These are phyloP conservation scores for Vombatus ursinus DNA, from an alignment of 2,113 vertebrate species.

Conservation along the genomic window DNA sequence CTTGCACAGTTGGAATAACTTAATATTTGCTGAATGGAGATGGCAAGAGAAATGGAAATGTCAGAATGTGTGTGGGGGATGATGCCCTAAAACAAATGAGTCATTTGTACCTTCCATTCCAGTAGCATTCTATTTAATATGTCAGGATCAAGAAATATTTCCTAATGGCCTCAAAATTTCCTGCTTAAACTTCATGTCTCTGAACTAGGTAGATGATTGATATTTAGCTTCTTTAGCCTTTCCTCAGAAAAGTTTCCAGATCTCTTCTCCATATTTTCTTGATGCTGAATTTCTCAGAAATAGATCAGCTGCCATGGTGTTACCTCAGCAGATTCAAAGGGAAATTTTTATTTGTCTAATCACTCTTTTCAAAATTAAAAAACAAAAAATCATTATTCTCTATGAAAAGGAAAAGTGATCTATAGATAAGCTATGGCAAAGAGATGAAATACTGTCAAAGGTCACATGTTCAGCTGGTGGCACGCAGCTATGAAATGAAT, in stretches of 20 bases:
- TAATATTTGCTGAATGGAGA: not conserved
- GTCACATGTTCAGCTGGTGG: not conserved
- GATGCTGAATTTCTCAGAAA: not conserved
- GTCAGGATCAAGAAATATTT: not conserved
- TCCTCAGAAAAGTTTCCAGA: not conserved
- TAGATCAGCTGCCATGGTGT: constrained; percentile 25
- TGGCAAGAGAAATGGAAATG: constrained; percentile 24
- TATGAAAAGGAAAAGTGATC: not conserved
- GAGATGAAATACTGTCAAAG: not conserved
- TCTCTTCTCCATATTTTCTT: not conserved
- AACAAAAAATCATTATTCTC: not conserved
- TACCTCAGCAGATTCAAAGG: constrained; percentile 1
- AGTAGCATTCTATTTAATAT: not conserved
- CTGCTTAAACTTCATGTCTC: not conserved
- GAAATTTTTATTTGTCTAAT: not conserved
- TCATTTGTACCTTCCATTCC: not conserved
- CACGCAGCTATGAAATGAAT: not conserved
- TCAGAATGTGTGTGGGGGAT: not conserved
- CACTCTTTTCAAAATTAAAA: constrained; percentile 13
- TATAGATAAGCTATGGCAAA: not conserved
- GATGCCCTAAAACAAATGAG: not conserved
- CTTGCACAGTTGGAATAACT: not conserved
- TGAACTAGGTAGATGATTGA: not conserved
- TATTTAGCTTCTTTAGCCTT: not conserved
- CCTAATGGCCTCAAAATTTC: not conserved